These are phyloP conservation scores for Xiphophorus birchmanni DNA, from an alignment of 2,797 vertebrate genomes.

Conservation along the genomic window DNA sequence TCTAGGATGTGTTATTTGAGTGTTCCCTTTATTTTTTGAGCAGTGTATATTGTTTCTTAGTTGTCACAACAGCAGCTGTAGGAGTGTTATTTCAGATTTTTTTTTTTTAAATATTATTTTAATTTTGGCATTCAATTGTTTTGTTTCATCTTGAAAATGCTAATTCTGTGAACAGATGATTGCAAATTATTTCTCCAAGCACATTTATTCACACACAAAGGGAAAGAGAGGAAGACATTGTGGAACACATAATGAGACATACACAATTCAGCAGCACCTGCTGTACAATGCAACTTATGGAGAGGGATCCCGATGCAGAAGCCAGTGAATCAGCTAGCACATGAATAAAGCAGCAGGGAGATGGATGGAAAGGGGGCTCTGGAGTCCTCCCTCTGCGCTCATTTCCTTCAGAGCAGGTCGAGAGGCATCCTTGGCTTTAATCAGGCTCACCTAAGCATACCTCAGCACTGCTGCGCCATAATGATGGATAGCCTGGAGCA, in stretches of 20 bases:
- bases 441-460: constrained; percentile 50
- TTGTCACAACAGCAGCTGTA: neutral
- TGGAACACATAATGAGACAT: constrained; percentile 58
- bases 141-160: constrained; percentile 25
- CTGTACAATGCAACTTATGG: constrained; percentile 66
- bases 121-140: constrained; percentile 14
- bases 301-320: constrained; percentile 60
- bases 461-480: constrained; percentile 49
- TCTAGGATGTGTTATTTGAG: too few species aligned
- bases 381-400: constrained; percentile 28
- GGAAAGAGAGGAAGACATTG: constrained; percentile 33
- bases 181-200: constrained; percentile 29
- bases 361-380: constrained; percentile 63
- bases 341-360: constrained; percentile 75
- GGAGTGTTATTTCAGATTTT: neutral
- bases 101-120: neutral
- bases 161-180: constrained; percentile 24
- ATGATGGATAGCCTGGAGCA: constrained; percentile 68
- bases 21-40: too few species aligned
- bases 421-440: constrained; percentile 60
- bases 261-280: constrained; percentile 60
- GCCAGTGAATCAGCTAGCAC: constrained; percentile 64
- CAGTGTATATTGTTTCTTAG: neutral
- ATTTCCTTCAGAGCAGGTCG: constrained; percentile 52
- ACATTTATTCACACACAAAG: constrained; percentile 47